Evolutionary conservation across 2,888 invertebrate species (phyloP), one percentile per base, ranked within the genome.

Genomic region (Omphaloscelis lunosa): DNA sequence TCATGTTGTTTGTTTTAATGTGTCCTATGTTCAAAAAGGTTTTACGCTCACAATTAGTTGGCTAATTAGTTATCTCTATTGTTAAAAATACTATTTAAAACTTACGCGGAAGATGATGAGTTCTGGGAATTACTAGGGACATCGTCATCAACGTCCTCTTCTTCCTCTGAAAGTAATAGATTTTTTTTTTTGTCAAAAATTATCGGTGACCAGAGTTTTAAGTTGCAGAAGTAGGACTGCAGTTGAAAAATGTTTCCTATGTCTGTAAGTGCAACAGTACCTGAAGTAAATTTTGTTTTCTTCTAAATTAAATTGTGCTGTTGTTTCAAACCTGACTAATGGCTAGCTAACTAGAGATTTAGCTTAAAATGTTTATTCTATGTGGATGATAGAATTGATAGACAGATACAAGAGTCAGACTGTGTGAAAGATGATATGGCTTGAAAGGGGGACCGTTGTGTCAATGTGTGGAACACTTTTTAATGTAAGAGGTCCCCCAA

Each of bases 121-220:
- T 90, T 91, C 73, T 93, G 92, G 20, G 93, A 90, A 80, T 94
- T 92, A 80, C 91, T 91, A 6, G 95, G 93, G 48, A 89, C 90
- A 68, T 93, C 89, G 27, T 93, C 92, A 29, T 93, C 90, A 41
- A 82, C 85, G 56, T 94, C 94, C 77, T 93, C 90, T 77, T 94
- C 94, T 41, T 94, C 95, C 67, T 94, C 95, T 95, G 89, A 34
- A 90, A 91, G 70, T 87, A 93, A 88, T 7, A 70, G 12, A 63
- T 27, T 2, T 39, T n/a, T 45, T 34, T 27, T 11, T 51, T 34
- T 23, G 4, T 7, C 2, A 27, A 72, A 56, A 0, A 56, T 2
- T 39, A 39, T 53, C n/a, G 51, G 62, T 73, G 73, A 27, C 23
- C 17, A n/a, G 7, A 73, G 39, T 34, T 27, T 23, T 34, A 15